Conservation (phyloP, 2,797 vertebrate genomes). For the Manis crassicaudata region DNA sequence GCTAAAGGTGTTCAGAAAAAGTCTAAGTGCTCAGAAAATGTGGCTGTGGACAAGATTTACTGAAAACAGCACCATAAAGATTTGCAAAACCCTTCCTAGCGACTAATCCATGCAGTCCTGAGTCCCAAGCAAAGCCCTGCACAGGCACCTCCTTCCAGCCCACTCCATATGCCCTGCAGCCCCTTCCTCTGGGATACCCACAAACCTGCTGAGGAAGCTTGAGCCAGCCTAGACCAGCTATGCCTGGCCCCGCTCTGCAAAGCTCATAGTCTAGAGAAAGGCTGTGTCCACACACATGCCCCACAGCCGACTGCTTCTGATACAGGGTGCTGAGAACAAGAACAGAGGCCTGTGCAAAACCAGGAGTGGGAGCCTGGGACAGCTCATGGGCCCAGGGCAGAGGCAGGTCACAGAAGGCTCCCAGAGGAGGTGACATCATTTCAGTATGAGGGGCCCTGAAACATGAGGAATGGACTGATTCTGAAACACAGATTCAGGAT, state of each 20-base stretch:
- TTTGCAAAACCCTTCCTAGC: not conserved
- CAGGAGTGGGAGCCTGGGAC: not conserved
- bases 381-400: not conserved
- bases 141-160: not conserved
- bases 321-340: not conserved
- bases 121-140: not conserved
- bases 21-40: not conserved
- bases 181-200: not conserved
- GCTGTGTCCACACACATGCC: not conserved
- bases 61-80: accelerated
- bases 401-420: not conserved
- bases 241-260: not conserved
- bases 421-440: not conserved
- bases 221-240: not conserved
- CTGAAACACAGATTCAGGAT: not conserved
- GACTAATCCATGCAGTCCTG: not conserved
- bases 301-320: not conserved
- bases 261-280: not conserved
- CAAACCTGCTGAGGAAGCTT: not conserved
- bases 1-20: not conserved
- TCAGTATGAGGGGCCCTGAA: not conserved
- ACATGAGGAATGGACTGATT: not conserved
- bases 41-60: not conserved
- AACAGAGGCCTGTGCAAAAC: not conserved
- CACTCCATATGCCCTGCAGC: not conserved